A percentile compares a stretch with the other conserved stretches of the same genome.
Evolutionary conservation across 2,888 invertebrate genomes (phyloP).

Genomic region (Anarsia innoxiella): DNA sequence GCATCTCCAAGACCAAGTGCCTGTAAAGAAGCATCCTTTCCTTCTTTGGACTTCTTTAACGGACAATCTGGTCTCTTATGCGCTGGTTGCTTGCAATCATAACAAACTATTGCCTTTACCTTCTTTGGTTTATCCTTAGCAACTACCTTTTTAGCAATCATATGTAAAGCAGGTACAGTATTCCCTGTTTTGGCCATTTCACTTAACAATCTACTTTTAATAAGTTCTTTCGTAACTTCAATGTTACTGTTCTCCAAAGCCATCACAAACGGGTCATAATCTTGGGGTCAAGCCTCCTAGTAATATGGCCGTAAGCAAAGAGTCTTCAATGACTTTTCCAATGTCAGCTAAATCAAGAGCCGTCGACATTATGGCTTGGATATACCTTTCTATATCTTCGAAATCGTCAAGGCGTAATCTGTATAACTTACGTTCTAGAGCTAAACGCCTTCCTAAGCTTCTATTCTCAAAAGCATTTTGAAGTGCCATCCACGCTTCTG

Average conservation of each 20-base stretch:
- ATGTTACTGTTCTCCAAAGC: conserved; percentile 13
- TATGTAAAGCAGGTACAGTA: not conserved
- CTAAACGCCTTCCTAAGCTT: not conserved
- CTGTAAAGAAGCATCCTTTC: conserved; percentile 1
- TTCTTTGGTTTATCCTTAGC: not conserved
- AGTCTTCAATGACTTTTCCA: conserved; percentile 9
- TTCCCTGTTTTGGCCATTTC: not conserved
- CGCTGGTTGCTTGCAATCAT: not conserved
- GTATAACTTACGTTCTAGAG: not conserved
- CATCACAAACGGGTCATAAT: conserved; percentile 9
- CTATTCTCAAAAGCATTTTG: not conserved
- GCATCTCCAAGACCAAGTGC: not conserved
- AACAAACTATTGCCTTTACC: not conserved
- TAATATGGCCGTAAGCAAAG: conserved; percentile 7
- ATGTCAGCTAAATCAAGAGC: conserved; percentile 5
- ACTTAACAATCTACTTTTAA: not conserved
- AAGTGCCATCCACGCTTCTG: not conserved
- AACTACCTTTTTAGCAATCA: not conserved
- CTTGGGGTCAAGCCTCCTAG: conserved; percentile 4
- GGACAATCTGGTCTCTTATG: not conserved
- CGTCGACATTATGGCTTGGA: not conserved
- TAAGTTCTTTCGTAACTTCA: not conserved
- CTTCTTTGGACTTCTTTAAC: not conserved
- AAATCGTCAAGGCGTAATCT: not conserved
- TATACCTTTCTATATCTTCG: not conserved